Conservation (phyloP, 2,888 invertebrate genomes). For the Argyra leucocephala region DNA sequence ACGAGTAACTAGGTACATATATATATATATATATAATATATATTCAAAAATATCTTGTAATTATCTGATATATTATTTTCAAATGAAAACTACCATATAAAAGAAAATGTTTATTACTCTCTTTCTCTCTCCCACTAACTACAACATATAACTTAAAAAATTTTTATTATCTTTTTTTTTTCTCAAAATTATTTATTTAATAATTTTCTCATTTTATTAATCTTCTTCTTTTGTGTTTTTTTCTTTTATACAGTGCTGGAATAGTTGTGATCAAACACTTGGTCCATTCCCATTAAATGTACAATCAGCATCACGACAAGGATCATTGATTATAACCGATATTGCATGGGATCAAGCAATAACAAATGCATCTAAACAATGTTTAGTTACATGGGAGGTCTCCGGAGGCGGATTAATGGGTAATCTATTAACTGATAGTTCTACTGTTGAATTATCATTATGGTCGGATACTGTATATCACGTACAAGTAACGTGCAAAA, state of each 20-base stretch:
- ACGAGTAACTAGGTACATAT: too few species aligned
- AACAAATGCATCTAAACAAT: slow-evolving; percentile 44
- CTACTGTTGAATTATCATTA: slow-evolving; percentile 65
- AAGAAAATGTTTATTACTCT: too few species aligned
- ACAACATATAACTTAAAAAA: too few species aligned
- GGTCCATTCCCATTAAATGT: slow-evolving; percentile 34
- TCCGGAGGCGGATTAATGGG: slow-evolving; percentile 72
- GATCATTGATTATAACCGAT: slow-evolving; percentile 33
- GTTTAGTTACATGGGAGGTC: slow-evolving; percentile 75
- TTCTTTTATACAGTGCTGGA: slow-evolving; percentile 32
- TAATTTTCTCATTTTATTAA: background rate
- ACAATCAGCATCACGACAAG: slow-evolving; percentile 33
- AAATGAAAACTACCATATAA: too few species aligned
- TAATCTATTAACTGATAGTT: slow-evolving; percentile 70
- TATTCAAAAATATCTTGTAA: too few species aligned
- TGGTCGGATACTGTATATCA: slow-evolving; percentile 75
- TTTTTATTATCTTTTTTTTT: too few species aligned
- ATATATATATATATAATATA: too few species aligned
- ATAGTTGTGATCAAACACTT: slow-evolving; percentile 34
- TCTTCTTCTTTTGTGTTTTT: background rate
- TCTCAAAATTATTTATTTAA: too few species aligned
- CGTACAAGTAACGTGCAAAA: slow-evolving; percentile 56
- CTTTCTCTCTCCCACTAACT: too few species aligned
- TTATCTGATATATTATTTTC: too few species aligned
- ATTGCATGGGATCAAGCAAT: slow-evolving; percentile 36